Conservation (phyloP, 1,140 invertebrate species). For the Stegodyphus mimosarum region DNA sequence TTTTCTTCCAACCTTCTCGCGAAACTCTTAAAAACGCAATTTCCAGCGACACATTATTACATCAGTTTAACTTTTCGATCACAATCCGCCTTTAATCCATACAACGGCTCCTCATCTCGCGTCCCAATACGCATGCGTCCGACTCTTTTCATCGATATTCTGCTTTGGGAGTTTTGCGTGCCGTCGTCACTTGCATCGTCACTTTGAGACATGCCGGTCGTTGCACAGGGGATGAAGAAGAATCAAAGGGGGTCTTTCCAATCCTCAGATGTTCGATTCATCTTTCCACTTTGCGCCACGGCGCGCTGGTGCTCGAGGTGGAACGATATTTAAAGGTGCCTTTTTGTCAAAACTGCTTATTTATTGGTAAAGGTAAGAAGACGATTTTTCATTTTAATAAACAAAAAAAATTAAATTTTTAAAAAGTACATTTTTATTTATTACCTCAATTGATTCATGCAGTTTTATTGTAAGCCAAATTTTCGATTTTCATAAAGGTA, state of each 20-base stretch:
- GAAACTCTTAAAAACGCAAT: conserved; percentile 22
- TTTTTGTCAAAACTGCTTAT: too few species aligned
- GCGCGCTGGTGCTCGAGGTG: too few species aligned
- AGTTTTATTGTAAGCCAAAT: too few species aligned
- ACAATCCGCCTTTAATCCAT: conserved; percentile 5
- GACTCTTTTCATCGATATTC: conserved; percentile 2
- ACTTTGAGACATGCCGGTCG: background rate
- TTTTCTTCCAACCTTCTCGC: background rate
- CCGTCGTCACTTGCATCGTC: background rate
- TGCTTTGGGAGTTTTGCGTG: background rate
- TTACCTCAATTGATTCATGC: too few species aligned
- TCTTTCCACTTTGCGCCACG: too few species aligned
- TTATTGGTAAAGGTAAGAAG: too few species aligned
- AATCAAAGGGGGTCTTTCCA: background rate
- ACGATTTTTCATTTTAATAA: too few species aligned
- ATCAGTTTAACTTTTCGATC: conserved; percentile 40
- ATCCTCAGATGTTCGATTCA: too few species aligned
- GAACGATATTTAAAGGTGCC: too few species aligned
- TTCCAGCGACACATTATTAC: conserved; percentile 8
- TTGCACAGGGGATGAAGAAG: background rate
- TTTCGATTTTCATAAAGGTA: too few species aligned
- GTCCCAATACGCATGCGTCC: background rate
- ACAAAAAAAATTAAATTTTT: too few species aligned
- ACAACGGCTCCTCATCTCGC: background rate
- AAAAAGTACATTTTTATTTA: too few species aligned